Percentiles rank a stretch among this genome's conserved stretches.
These are phyloP conservation scores for Gastracanthus pulcherrimus DNA, from an alignment of 2,888 invertebrate species.

Conservation along the genomic window DNA sequence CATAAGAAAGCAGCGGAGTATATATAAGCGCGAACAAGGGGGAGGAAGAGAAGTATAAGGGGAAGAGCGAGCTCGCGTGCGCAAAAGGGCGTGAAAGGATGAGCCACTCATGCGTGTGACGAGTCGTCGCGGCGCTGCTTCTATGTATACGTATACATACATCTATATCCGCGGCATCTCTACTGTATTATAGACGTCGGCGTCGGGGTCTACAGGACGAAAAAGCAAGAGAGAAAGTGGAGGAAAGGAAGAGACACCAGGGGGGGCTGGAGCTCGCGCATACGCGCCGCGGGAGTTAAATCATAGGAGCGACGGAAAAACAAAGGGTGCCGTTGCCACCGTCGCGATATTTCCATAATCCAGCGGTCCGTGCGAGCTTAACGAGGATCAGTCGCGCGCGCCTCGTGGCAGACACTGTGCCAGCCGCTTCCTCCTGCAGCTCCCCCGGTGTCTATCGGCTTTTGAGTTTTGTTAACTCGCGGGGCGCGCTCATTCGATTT, in stretches of 20 bases:
- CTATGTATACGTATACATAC: neutral
- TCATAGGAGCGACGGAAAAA: constrained; percentile 47
- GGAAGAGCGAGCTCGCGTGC: too few species aligned
- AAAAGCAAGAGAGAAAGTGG: neutral
- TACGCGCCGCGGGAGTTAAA: constrained; percentile 23
- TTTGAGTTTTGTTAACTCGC: constrained; percentile 37
- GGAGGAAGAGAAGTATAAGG: too few species aligned
- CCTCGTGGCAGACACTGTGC: neutral
- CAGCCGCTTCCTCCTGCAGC: neutral
- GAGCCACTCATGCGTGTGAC: constrained; percentile 52
- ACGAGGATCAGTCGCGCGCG: constrained; percentile 28
- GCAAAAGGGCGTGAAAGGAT: constrained; percentile 39
- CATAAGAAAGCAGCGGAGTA: neutral
- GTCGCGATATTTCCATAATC: constrained; percentile 55
- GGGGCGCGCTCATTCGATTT: constrained; percentile 10
- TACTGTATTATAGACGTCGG: too few species aligned
- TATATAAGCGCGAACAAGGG: neutral
- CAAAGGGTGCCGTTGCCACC: constrained; percentile 43
- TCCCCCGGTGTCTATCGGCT: neutral
- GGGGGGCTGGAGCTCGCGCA: constrained; percentile 13
- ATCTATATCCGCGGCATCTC: neutral
- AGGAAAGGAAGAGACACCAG: neutral
- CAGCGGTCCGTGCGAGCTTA: constrained; percentile 43
- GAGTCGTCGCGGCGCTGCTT: constrained; percentile 25
- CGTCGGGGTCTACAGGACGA: neutral